Conservation (phyloP, 2,113 vertebrate genomes). For the Pardalotus punctatus region DNA sequence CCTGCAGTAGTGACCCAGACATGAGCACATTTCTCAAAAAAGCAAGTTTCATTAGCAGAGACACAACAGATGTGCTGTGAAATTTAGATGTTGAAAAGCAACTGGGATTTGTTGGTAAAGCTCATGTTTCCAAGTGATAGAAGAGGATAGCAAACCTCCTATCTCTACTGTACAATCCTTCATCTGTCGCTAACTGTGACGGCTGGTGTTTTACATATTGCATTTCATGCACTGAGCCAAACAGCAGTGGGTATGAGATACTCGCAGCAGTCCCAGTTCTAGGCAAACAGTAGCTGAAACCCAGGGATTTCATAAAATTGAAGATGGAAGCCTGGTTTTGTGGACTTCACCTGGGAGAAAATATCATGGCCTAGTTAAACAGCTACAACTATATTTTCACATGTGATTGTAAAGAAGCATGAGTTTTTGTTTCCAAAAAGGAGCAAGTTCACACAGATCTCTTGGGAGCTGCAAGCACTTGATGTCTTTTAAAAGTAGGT, state of each 20-base stretch:
- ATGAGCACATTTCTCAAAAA: not conserved
- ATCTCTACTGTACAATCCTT: not conserved
- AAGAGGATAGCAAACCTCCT: not conserved
- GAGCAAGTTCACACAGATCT: not conserved
- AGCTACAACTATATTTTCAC: not conserved
- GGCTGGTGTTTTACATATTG: not conserved
- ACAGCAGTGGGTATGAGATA: not conserved
- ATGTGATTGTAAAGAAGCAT: not conserved
- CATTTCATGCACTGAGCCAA: not conserved
- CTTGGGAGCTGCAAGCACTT: not conserved
- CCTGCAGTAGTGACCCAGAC: not conserved
- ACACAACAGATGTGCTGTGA: constrained; percentile 6
- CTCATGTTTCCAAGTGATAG: not conserved
- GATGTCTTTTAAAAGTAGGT: constrained; percentile 38
- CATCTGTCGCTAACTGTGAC: not conserved
- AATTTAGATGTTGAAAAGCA: not conserved
- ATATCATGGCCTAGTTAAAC: not conserved
- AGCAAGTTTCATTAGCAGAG: not conserved
- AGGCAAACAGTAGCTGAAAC: not conserved
- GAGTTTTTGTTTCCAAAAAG: not conserved
- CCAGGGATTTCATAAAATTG: not conserved
- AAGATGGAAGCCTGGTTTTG: not conserved
- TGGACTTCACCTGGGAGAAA: not conserved
- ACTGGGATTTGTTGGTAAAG: not conserved
- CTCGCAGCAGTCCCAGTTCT: not conserved